These are phyloP conservation scores for Protomyctophum bolini DNA, from an alignment of 2,113 vertebrate species.

Conservation along the genomic window DNA sequence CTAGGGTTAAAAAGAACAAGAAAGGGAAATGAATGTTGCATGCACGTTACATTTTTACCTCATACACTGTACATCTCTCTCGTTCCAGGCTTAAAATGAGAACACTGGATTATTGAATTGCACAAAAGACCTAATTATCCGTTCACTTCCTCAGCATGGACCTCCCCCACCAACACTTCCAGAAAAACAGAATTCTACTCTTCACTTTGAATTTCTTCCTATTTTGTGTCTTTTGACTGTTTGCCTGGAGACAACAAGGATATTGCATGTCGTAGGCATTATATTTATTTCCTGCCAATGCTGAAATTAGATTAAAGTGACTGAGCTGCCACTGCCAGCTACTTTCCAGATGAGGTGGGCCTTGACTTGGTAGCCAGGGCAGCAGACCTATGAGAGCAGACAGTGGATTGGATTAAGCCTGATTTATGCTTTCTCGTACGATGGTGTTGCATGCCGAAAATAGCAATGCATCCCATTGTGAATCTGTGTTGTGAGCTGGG, in stretches of 20 bases:
- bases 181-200: background rate
- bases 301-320: constrained; percentile 28
- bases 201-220: background rate
- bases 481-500: too few relatives aligned
- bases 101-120: too few relatives aligned
- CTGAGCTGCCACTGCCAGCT: constrained; percentile 1
- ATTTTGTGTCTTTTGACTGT: background rate
- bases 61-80: background rate
- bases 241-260: constrained; percentile 9
- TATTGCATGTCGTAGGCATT: constrained; percentile 7
- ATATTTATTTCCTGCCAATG: constrained; percentile 21
- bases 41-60: too few relatives aligned
- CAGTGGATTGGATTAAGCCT: constrained; percentile 19
- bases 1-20: too few relatives aligned
- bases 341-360: constrained; percentile 6
- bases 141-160: too few relatives aligned
- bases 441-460: too few relatives aligned
- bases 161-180: too few relatives aligned
- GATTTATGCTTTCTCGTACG: too few relatives aligned
- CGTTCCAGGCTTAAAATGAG: too few relatives aligned
- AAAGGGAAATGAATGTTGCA: too few relatives aligned
- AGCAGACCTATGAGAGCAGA: constrained; percentile 15
- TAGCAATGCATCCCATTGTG: too few relatives aligned
- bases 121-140: too few relatives aligned
- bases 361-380: constrained; percentile 2